These are phyloP conservation scores for Temnothorax longispinosus DNA, from an alignment of 1,140 invertebrate species.

Conservation along the genomic window DNA sequence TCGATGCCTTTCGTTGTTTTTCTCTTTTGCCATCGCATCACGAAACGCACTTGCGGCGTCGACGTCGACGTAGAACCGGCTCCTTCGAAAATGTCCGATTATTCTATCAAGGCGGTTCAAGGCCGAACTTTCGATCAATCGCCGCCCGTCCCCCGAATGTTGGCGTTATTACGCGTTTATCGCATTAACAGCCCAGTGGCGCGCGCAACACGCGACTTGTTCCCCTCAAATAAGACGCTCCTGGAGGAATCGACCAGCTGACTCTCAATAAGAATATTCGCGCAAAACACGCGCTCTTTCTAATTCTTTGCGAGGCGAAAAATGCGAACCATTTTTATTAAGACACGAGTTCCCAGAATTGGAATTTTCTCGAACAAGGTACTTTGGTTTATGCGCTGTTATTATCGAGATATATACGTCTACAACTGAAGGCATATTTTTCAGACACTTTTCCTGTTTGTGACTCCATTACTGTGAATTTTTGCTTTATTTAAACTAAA, in stretches of 20 bases:
- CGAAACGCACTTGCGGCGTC: constrained; percentile 27
- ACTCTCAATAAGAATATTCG: not conserved
- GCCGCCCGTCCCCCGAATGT: constrained; percentile 31
- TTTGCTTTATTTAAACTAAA: not conserved
- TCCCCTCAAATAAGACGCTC: not conserved
- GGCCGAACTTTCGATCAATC: constrained; percentile 62
- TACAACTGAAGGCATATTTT: not conserved
- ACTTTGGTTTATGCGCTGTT: not conserved
- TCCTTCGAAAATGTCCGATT: constrained; percentile 56
- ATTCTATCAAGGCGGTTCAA: constrained; percentile 56
- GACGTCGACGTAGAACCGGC: constrained; percentile 37
- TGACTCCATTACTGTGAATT: not conserved
- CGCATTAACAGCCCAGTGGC: not conserved
- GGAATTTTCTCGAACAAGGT: not conserved
- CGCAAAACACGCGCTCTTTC: not conserved
- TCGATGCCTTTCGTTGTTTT: not conserved
- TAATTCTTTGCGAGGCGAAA: not conserved
- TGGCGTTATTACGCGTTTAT: constrained; percentile 49
- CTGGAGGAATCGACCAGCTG: not conserved
- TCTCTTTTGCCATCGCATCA: not conserved
- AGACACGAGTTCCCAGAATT: not conserved
- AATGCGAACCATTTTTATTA: too few species aligned
- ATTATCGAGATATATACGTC: not conserved
- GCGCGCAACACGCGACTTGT: not conserved
- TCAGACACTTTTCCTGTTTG: constrained; percentile 3